phyloP scores from a whole-genome alignment of 2,113 vertebrate genomes.

The Elanoides forficatus region DNA sequence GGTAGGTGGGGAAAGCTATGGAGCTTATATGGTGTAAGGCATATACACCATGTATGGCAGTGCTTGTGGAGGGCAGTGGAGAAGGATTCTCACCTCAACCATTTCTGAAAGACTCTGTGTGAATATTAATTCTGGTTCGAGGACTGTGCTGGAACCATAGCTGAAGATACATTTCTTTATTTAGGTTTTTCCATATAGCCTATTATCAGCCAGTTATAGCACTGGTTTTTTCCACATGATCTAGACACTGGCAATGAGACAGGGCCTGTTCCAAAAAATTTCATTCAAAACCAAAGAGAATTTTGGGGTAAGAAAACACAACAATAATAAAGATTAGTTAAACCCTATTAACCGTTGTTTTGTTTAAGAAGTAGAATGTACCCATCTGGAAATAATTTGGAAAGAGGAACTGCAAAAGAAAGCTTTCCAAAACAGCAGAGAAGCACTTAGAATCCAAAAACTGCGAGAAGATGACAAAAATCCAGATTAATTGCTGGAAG shows the following conservation, averaged over 20 bases:
- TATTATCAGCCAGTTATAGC: neutral
- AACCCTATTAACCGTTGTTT: neutral
- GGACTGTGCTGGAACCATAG: neutral
- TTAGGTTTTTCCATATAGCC: neutral
- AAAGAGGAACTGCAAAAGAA: neutral
- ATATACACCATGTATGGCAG: neutral
- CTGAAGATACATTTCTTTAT: neutral
- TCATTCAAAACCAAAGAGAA: neutral
- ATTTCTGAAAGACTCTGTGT: neutral
- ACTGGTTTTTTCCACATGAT: neutral
- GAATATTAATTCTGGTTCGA: neutral
- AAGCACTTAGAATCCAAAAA: neutral
- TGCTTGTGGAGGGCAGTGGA: neutral
- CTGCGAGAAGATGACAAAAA: slow-evolving; percentile 17
- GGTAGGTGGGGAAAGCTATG: neutral
- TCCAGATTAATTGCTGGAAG: neutral
- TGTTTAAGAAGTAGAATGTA: neutral
- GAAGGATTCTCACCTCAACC: neutral
- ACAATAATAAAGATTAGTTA: neutral
- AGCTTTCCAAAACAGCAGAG: neutral
- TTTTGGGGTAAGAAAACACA: neutral
- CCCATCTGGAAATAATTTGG: slow-evolving; percentile 29
- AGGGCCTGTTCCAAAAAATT: neutral
- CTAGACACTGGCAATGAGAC: neutral
- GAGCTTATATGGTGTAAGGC: neutral